A percentile compares a stretch with the other conserved stretches of the same genome.
Conservation (phyloP, 2,113 vertebrate genomes). For the Coracopsis vasa region DNA sequence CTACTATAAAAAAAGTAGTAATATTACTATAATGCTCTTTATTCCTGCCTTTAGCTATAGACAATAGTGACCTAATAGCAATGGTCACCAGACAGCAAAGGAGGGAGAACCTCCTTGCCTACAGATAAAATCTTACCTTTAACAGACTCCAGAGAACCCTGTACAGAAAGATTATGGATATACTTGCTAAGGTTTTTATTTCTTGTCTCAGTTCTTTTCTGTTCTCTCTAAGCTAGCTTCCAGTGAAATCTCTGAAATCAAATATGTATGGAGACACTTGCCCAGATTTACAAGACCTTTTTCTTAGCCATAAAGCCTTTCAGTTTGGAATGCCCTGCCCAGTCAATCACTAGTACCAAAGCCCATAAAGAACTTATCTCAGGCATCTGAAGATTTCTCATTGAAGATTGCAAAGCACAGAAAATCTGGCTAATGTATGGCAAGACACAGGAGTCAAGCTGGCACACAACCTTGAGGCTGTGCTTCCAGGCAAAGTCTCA, state of each 20-base stretch:
- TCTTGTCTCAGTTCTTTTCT: not conserved
- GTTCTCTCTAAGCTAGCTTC: not conserved
- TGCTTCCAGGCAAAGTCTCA: not conserved
- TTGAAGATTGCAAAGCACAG: not conserved
- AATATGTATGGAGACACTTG: accelerated
- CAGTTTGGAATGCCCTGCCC: not conserved
- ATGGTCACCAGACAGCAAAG: not conserved
- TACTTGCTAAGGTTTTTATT: not conserved
- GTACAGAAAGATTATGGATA: not conserved
- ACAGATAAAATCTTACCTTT: not conserved
- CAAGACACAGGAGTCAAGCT: not conserved
- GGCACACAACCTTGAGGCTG: not conserved
- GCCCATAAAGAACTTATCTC: not conserved
- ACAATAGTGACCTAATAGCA: not conserved
- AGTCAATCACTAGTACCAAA: not conserved
- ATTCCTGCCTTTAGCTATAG: not conserved
- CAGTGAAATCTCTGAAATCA: not conserved
- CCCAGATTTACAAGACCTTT: not conserved
- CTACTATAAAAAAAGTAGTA: not conserved
- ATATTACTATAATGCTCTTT: not conserved
- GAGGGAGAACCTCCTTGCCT: not conserved
- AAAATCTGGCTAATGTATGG: not conserved
- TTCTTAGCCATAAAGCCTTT: not conserved
- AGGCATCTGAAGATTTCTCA: not conserved
- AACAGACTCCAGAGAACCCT: not conserved